These are phyloP conservation scores for Drosophila ustulata DNA, from an alignment of 2,888 invertebrate species.

Conservation along the genomic window DNA sequence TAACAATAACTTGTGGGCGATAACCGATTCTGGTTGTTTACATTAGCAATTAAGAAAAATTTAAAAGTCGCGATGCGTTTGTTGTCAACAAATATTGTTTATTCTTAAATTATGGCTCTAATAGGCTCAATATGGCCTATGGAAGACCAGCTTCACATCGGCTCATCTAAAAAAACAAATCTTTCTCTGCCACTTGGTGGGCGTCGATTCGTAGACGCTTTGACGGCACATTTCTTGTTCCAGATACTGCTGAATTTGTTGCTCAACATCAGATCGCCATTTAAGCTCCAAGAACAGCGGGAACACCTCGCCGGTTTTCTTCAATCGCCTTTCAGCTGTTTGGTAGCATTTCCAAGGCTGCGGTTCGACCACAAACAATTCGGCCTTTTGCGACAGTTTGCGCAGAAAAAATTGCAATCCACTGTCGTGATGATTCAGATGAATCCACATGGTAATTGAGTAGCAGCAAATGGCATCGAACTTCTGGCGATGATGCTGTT, in stretches of 20 bases:
- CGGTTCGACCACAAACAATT: conserved; percentile 90
- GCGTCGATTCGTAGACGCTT: conserved; percentile 87
- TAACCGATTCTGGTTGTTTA: conserved; percentile 6
- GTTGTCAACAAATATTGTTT: not conserved
- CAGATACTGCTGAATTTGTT: conserved; percentile 87
- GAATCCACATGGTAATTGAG: conserved; percentile 96
- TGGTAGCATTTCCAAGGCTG: conserved; percentile 95
- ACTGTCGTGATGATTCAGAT: conserved; percentile 92
- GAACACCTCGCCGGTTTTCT: conserved; percentile 87
- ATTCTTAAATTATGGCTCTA: not conserved
- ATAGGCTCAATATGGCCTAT: not conserved
- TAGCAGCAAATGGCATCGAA: conserved; percentile 92
- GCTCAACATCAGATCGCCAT: conserved; percentile 88
- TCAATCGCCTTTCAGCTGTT: conserved; percentile 90
- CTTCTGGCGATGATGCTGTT: conserved; percentile 82
- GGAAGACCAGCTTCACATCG: not conserved
- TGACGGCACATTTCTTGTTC: conserved; percentile 84
- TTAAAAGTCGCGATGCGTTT: not conserved
- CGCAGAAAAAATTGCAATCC: conserved; percentile 89
- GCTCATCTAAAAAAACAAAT: conserved; percentile 87
- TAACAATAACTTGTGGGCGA: conserved; percentile 39
- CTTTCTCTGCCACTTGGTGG: conserved; percentile 90
- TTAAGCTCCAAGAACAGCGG: conserved; percentile 87
- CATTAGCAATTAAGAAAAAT: not conserved
- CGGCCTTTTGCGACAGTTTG: conserved; percentile 86